Conservation (phyloP, 2,797 vertebrate species). For the Labroides dimidiatus region DNA sequence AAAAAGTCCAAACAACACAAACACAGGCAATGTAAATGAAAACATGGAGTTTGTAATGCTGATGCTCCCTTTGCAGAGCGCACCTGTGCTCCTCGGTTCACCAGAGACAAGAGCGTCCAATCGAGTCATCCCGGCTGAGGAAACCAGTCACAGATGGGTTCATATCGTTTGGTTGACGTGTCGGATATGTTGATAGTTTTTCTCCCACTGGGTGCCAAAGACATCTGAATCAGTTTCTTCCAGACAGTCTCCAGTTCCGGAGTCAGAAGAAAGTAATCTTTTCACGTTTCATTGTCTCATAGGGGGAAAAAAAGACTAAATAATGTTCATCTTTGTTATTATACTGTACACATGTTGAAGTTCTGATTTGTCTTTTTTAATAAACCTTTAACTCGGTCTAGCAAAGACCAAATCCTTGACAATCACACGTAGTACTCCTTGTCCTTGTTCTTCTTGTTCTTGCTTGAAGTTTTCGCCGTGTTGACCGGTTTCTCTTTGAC, state of each 20-base stretch:
- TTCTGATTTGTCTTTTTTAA: constrained; percentile 77
- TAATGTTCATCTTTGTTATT: constrained; percentile 81
- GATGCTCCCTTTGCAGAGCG: constrained; percentile 79
- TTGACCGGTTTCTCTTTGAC: constrained; percentile 96
- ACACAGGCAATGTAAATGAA: constrained; percentile 95
- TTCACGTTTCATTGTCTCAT: constrained; percentile 71
- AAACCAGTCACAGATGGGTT: constrained; percentile 74
- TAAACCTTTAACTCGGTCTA: constrained; percentile 70
- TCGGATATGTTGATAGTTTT: constrained; percentile 80
- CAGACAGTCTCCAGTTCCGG: constrained; percentile 82
- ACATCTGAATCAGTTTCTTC: constrained; percentile 47
- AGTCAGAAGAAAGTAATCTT: constrained; percentile 86
- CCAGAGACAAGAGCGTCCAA: constrained; percentile 85
- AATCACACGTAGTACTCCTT: constrained; percentile 99
- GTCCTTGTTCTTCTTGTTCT: constrained; percentile 99
- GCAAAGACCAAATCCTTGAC: constrained; percentile 63
- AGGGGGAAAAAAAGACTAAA: constrained; percentile 92
- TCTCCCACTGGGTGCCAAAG: constrained; percentile 86
- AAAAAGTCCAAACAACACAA: constrained; percentile 93
- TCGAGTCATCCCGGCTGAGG: constrained; percentile 76
- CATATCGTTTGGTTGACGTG: constrained; percentile 72
- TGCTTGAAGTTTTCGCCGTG: constrained; percentile 92
- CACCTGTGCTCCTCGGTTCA: constrained; percentile 69
- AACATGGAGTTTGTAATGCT: constrained; percentile 85
- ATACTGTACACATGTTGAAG: constrained; percentile 89